phyloP scores from a whole-genome alignment of 1,140 invertebrate species.

The Oncopeltus fasciatus region DNA sequence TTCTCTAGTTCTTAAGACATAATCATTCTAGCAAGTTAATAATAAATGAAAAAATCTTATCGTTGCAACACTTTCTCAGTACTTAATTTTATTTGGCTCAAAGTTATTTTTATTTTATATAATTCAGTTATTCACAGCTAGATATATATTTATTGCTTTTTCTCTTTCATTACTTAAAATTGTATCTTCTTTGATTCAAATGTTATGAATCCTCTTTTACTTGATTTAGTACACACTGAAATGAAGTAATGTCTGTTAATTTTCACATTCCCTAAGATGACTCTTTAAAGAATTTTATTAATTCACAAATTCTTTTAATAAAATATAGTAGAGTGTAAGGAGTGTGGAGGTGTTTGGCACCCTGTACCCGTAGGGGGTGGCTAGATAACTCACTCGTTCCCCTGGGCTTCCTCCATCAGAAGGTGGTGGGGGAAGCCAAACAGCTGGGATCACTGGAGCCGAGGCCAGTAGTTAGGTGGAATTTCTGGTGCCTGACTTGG shows the following conservation, averaged over 20 bases:
- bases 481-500: conserved; percentile 79
- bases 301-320: too few relatives aligned
- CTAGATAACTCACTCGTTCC: not conserved
- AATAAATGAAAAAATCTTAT: too few relatives aligned
- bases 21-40: too few relatives aligned
- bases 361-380: not conserved
- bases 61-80: too few relatives aligned
- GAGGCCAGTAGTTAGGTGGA: conserved; percentile 85
- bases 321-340: not conserved
- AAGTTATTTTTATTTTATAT: too few relatives aligned
- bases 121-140: conserved; percentile 2
- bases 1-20: too few relatives aligned
- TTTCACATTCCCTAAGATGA: too few relatives aligned
- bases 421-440: conserved; percentile 28
- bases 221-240: too few relatives aligned
- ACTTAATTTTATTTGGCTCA: too few relatives aligned
- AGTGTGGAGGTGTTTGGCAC: not conserved
- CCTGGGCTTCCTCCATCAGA: conserved; percentile 15
- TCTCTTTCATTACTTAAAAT: not conserved
- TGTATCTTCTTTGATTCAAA: not conserved
- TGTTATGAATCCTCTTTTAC: not conserved
- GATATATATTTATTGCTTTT: not conserved
- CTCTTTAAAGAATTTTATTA: too few relatives aligned
- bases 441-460: conserved; percentile 79
- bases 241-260: too few relatives aligned